Evolutionary conservation across 2,797 vertebrate species (phyloP).

Genomic region (Eulemur mongoz): DNA sequence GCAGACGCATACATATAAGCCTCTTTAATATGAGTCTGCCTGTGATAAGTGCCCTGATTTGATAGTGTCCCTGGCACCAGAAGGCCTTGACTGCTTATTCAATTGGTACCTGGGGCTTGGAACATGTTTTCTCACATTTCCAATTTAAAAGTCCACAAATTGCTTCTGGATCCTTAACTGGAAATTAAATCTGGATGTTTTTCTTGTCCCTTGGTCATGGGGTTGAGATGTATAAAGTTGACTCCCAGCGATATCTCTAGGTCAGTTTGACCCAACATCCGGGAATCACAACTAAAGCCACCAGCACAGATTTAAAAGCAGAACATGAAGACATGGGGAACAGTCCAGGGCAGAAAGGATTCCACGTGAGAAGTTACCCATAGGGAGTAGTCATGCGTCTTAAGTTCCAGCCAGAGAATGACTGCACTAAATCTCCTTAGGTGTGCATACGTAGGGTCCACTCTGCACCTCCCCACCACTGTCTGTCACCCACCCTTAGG

Average conservation of each 20-base stretch:
- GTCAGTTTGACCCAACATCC: neutral
- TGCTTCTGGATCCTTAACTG: neutral
- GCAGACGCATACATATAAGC: neutral
- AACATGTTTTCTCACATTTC: neutral
- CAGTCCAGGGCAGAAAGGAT: too few species aligned
- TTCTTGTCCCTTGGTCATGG: neutral
- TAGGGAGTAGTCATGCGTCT: neutral
- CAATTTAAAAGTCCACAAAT: constrained; percentile 23
- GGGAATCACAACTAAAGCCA: neutral
- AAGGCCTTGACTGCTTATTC: neutral
- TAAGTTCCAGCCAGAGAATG: neutral
- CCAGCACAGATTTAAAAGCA: neutral
- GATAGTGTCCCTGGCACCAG: neutral
- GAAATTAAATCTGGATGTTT: neutral
- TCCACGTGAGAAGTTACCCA: neutral
- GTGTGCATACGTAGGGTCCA: rapidly evolving
- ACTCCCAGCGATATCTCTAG: neutral
- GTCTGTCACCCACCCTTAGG: rapidly evolving
- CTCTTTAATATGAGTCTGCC: neutral
- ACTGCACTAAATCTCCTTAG: neutral
- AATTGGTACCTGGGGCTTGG: neutral
- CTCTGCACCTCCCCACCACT: neutral
- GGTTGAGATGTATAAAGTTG: neutral
- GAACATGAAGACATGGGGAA: neutral
- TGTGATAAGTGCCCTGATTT: neutral